These are phyloP conservation scores for Galemys pyrenaicus DNA, from an alignment of 2,113 vertebrate genomes.

Conservation along the genomic window DNA sequence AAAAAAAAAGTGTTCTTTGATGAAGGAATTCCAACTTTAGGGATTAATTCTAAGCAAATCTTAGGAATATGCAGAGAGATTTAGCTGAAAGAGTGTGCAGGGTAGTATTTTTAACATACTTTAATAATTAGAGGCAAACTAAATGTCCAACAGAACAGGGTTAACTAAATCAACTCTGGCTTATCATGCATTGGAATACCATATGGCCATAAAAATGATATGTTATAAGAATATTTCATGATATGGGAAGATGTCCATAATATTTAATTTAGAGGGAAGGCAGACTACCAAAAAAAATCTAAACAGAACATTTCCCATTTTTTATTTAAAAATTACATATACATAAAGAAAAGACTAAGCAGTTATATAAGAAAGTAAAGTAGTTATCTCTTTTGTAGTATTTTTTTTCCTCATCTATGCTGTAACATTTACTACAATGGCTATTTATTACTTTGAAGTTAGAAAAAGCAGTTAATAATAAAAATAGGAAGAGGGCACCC, in stretches of 20 bases:
- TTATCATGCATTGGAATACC: not conserved
- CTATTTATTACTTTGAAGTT: not conserved
- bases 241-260: not conserved
- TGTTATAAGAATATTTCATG: not conserved
- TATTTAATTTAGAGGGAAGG: not conserved
- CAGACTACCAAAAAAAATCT: not conserved
- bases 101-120: not conserved
- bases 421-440: not conserved
- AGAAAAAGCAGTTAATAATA: not conserved
- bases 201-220: not conserved
- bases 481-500: not conserved
- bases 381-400: not conserved
- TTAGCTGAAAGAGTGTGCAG: not conserved
- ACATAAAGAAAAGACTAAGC: not conserved
- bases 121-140: constrained; percentile 28
- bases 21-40: not conserved
- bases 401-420: not conserved
- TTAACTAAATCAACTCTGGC: not conserved
- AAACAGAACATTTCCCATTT: not conserved
- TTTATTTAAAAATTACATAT: not conserved
- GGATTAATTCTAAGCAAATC: not conserved
- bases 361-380: not conserved
- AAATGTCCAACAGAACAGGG: not conserved
- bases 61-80: not conserved
- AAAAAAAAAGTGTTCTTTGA: not conserved